Evolutionary conservation across 2,888 invertebrate species (phyloP), one percentile per base, ranked within the genome.

Genomic region (Lysandra bellargus): DNA sequence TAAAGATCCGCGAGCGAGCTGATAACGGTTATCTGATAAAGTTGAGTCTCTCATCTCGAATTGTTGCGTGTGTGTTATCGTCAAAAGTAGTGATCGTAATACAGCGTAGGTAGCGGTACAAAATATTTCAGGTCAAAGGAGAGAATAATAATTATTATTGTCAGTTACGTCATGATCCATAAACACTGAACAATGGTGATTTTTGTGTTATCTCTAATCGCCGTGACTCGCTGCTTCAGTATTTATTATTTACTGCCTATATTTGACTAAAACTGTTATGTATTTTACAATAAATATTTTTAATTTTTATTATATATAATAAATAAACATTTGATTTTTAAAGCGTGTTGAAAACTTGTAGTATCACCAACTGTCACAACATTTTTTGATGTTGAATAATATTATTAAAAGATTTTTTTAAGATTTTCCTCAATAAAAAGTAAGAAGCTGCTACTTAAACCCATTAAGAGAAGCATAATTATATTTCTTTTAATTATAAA

Each of bases 11-110:
- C 7, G 4, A 33, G 9, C 14, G n/a, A 40, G n/a, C 44, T 49
- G 78, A 69, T 78, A 64, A 64, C 61, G 44, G 61, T 78, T 69
- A 78, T 78, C 78, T 69, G 69, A 69, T 69, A 69, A 69, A 33
- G 69, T 69, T 33, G 14, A 69, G 30, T 33, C 17, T 69, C 17
- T 69, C 69, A 69, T 69, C 33, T 69, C 69, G 33, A 37, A 14
- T 17, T 12, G 4, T 33, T 37, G 69, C 17, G 33, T 14, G 12
- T 37, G 5, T 64, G 9, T 30, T 64, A 12, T 69, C 33, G 69
- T 33, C 69, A 33, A 69, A 69, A 14, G 23, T 69, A 69, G 30
- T 14, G 33, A 69, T 37, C 69, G 4, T 37, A 69, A 5, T 23
- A 37, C 30, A 64, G 12, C 6, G 23, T 61, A 57, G 60, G 60